A percentile compares a stretch with the other conserved stretches of the same genome.
Conservation (phyloP, 2,113 vertebrate species). For the Catharus minimus region DNA sequence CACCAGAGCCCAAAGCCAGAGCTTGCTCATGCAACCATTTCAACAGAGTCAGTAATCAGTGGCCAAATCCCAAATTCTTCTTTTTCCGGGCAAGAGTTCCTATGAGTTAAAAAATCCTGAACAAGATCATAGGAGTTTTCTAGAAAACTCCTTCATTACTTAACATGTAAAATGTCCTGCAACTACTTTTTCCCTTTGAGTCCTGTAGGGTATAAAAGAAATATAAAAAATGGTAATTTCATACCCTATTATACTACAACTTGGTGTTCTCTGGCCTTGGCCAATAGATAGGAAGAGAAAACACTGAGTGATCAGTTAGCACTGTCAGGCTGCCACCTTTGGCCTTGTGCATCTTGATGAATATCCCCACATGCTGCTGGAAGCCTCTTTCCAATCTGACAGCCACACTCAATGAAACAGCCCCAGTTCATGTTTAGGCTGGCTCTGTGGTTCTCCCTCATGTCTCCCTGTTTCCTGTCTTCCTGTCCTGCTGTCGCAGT, state of each 20-base stretch:
- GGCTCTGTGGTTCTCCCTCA: neutral
- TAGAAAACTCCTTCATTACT: neutral
- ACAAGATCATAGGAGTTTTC: neutral
- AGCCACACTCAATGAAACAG: neutral
- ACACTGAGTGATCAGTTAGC: neutral
- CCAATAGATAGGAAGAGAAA: neutral
- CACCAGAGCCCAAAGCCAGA: neutral
- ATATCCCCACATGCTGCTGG: neutral
- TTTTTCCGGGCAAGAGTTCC: neutral
- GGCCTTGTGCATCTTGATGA: neutral
- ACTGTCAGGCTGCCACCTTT: neutral
- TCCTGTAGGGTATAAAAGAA: neutral
- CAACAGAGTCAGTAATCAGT: neutral
- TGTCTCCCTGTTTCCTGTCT: slow-evolving; percentile 44
- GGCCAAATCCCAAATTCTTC: neutral
- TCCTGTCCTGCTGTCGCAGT: slow-evolving; percentile 23
- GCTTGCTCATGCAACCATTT: neutral
- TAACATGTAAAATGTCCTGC: neutral
- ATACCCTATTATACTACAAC: neutral
- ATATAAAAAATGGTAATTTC: neutral
- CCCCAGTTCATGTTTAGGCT: neutral
- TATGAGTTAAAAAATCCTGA: neutral
- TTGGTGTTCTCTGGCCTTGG: neutral
- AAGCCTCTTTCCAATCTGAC: slow-evolving; percentile 11
- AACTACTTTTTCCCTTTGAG: neutral